Evolutionary conservation across 2,888 invertebrate genomes (phyloP), one percentile per base, ranked within the genome.

Genomic region (Drosophila tanythrix): DNA sequence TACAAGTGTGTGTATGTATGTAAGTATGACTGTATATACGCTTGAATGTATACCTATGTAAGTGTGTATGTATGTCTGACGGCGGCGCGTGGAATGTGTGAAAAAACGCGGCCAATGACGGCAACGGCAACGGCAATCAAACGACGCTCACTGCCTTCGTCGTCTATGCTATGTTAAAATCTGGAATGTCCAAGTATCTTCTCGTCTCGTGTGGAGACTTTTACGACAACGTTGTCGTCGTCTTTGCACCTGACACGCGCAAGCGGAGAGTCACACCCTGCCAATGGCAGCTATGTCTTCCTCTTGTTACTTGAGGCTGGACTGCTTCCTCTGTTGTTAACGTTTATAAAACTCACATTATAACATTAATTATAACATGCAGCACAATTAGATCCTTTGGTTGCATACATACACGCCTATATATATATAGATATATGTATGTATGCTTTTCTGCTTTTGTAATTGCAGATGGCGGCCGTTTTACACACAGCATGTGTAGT

Each of bases 101-200:
- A 86, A 86, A 80, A 89, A 87, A 89, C 85, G 89, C 89, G 89
- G 89, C 88, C 89, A 89, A 88, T 83, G 89, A 86, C 86, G 84
- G 81, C 81, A 79, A 77, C 75, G 78, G 68, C 78, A 75, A 78
- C 76, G 79, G 70, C 79, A 76, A 79, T 79, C 73, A 79, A 81
- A 81, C 70, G 79, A 70, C 66, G 78, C 71, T 78, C 53, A 60
- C 46, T 50, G 74, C 43, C 46, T 15, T 46, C 46, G 18, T 55
- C 36, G 27, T 57, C 29, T 40, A 31, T 57, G 29, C 58, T 52
- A 79, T 81, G 83, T 81, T 79, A 74, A 85, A 88, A 86, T 88
- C 83, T 88, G 86, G 86, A 88, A 87, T 87, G 88, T 74, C 71
- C 77, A 83, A 84, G 74, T 82, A 70, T 74, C 71, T 80, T 73